Conservation (phyloP, 2,888 invertebrate genomes). For the Thera obeliscata region DNA sequence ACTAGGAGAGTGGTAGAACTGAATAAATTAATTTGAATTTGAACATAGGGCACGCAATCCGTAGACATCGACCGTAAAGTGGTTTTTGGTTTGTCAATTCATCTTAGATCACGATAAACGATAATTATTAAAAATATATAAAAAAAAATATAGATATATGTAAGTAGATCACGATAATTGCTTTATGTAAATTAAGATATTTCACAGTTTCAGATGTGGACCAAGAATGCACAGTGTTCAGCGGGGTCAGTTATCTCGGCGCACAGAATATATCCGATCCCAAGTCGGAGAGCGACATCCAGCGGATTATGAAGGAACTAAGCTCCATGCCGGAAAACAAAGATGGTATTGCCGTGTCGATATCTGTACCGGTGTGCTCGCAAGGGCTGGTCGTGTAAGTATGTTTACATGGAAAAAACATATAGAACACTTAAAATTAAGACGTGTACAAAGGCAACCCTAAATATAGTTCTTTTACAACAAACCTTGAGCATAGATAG, state of each 20-base stretch:
- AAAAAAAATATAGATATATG: neutral
- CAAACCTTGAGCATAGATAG: too few species aligned
- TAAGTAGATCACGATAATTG: neutral
- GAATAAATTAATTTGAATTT: too few species aligned
- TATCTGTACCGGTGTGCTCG: slow-evolving; percentile 96
- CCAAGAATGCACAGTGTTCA: slow-evolving; percentile 96
- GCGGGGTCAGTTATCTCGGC: slow-evolving; percentile 96
- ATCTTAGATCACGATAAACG: too few species aligned
- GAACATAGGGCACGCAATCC: too few species aligned
- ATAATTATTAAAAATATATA: too few species aligned
- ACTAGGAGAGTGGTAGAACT: too few species aligned
- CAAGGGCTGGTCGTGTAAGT: slow-evolving; percentile 97
- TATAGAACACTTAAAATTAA: too few species aligned
- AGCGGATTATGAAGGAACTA: slow-evolving; percentile 95
- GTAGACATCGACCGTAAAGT: too few species aligned
- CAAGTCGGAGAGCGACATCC: slow-evolving; percentile 96
- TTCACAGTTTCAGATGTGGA: slow-evolving; percentile 90
- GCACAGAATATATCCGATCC: slow-evolving; percentile 96
- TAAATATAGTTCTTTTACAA: too few species aligned
- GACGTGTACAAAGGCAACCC: too few species aligned
- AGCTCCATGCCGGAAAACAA: slow-evolving; percentile 89
- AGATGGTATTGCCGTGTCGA: slow-evolving; percentile 94
- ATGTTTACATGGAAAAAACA: neutral
- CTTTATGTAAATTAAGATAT: slow-evolving; percentile 33
- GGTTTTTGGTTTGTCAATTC: too few species aligned